Conservation (phyloP, 2,888 invertebrate species). For the Pachydiplax longipennis region DNA sequence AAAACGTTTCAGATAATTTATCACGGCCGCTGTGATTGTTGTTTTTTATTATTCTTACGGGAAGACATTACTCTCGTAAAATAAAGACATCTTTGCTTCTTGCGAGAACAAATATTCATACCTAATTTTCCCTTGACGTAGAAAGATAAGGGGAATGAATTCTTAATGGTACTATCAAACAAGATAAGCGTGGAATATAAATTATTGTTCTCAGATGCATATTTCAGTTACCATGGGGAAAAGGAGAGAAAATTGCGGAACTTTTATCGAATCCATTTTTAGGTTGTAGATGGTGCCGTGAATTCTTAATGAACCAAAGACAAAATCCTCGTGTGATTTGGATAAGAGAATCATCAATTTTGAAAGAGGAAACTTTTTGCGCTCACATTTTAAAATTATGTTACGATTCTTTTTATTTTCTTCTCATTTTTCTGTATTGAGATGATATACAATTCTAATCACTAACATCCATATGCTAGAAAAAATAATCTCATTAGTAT, state of each 20-base stretch:
- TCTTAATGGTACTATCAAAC: not conserved
- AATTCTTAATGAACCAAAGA: not conserved
- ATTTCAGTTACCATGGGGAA: not conserved
- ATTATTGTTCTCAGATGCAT: not conserved
- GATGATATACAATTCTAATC: no score
- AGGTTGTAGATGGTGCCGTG: not conserved
- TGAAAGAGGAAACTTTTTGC: not conserved
- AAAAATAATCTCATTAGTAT: no score
- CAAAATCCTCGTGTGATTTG: not conserved
- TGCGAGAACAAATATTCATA: not conserved
- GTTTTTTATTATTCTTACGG: not conserved
- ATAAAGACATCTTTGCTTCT: not conserved
- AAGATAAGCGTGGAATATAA: not conserved
- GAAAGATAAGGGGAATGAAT: slow-evolving; percentile 6
- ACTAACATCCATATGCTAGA: no score
- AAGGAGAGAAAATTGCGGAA: not conserved
- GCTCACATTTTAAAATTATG: not conserved
- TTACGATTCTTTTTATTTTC: no score
- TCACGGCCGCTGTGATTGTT: not conserved
- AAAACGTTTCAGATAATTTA: slow-evolving; percentile 24
- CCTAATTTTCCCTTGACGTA: not conserved
- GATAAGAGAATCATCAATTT: not conserved
- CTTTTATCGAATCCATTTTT: not conserved
- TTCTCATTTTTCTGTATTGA: no score
- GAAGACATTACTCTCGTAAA: not conserved